These are phyloP conservation scores for Yponomeuta plumbellus DNA, from an alignment of 2,888 invertebrate species.

Conservation along the genomic window DNA sequence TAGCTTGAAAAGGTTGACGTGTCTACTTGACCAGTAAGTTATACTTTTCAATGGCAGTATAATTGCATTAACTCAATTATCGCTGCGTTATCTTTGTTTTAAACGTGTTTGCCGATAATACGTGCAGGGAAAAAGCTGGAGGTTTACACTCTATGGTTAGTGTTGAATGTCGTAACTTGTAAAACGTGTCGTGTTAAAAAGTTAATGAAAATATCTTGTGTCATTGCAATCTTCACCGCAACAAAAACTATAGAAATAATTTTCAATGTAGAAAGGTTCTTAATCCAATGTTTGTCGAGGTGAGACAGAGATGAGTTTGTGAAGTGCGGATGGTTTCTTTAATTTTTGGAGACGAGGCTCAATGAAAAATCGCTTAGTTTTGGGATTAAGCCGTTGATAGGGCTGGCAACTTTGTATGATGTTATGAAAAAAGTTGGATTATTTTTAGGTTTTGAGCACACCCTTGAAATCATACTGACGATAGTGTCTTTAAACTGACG, in stretches of 20 bases:
- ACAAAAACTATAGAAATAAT: background rate
- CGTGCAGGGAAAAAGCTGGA: conserved; percentile 25
- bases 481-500: too few relatives aligned
- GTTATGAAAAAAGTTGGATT: too few relatives aligned
- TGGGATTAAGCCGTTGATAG: conserved; percentile 4
- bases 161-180: conserved; percentile 8
- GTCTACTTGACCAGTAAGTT: conserved; percentile 34
- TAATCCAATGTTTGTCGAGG: background rate
- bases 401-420: background rate
- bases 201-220: background rate
- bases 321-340: conserved; percentile 13
- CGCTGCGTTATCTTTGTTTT: conserved; percentile 42
- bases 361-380: conserved; percentile 14
- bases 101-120: conserved; percentile 41
- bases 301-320: conserved; percentile 8
- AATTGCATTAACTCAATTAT: conserved; percentile 58
- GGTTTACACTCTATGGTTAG: conserved; percentile 13
- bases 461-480: too few relatives aligned
- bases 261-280: background rate
- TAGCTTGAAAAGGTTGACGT: conserved; percentile 49
- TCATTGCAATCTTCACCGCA: background rate
- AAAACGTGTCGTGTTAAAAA: background rate
- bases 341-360: conserved; percentile 14
- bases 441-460: too few relatives aligned
- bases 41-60: conserved; percentile 32